Evolutionary conservation across 1,140 invertebrate genomes (phyloP), one percentile per base, ranked within the genome.

Genomic region (Solenopsis invicta): DNA sequence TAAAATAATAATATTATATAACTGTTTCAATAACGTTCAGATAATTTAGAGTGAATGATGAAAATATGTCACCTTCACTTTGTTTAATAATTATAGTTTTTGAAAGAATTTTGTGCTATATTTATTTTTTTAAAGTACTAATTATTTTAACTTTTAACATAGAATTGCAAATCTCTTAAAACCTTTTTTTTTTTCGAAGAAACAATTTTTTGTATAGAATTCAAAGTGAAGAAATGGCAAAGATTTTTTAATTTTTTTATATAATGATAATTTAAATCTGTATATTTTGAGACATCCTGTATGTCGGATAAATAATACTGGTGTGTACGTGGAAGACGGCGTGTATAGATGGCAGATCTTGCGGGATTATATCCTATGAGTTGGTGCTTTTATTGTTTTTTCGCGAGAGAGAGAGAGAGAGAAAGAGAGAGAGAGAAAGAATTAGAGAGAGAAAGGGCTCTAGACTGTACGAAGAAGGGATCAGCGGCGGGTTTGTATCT

Each of bases 401-500:
- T 50, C 74, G 64, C 69, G 64, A 50, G 74, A 71, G n/a, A 54
- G 54, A n/a, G n/a, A n/a, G n/a, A 59, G 3, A 59, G 2, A n/a
- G n/a, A n/a, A n/a, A n/a, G 54, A 59, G 9, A 18, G 16, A 56
- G 5, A 54, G 52, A 54, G 54, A 56, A 13, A n/a, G 52, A 54
- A 41, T 5, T 41, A 59, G 2, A 29, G 29, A 29, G 29, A 29
- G 29, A 29, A 2, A 29, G 29, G 8, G 61, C 61, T 64, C 12
- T 88, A 86, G 88, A 74, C 78, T 45, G 24, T 6, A 24, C 4
- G 59, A 59, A 24, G 41, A 50, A 10, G 29, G 64, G 48, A 45
- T 50, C 64, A 48, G 24, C 77, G 69, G 34, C 45, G 37, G 71
- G 56, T 81, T 86, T 92, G 89, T 95, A 93, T 94, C 93, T 93